Conservation (phyloP, 1,140 invertebrate species). For the Sipha flava region DNA sequence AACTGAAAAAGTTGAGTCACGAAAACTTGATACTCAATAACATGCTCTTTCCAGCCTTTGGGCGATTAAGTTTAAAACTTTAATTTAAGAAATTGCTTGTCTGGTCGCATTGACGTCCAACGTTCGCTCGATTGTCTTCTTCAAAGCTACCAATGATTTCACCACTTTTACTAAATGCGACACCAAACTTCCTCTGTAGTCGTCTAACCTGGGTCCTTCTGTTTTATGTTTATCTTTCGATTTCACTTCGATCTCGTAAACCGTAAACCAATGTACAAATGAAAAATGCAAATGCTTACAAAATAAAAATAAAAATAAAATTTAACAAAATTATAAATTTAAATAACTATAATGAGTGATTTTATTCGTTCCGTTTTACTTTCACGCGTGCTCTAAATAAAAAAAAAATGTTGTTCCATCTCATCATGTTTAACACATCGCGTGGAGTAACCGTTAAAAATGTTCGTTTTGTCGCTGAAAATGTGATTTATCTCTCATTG, state of each 20-base stretch:
- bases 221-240: not conserved
- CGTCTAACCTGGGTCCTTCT: not conserved
- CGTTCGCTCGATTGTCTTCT: not conserved
- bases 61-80: not conserved
- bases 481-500: no score
- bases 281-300: not conserved
- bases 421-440: no score
- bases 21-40: not conserved
- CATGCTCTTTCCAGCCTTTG: not conserved
- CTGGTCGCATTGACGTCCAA: not conserved
- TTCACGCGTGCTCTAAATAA: no score
- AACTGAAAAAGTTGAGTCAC: not conserved
- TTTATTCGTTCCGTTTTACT: no score
- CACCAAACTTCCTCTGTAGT: not conserved
- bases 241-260: not conserved
- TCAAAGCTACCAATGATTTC: not conserved
- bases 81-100: not conserved
- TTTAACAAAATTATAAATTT: not conserved
- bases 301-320: not conserved
- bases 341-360: no score
- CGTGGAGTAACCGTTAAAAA: no score
- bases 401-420: no score
- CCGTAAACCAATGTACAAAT: not conserved
- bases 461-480: no score
- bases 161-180: not conserved